A percentile compares a stretch with the other conserved stretches of the same genome.
Conservation (phyloP, 2,113 vertebrate species). For the Ancistrus triradiatus region DNA sequence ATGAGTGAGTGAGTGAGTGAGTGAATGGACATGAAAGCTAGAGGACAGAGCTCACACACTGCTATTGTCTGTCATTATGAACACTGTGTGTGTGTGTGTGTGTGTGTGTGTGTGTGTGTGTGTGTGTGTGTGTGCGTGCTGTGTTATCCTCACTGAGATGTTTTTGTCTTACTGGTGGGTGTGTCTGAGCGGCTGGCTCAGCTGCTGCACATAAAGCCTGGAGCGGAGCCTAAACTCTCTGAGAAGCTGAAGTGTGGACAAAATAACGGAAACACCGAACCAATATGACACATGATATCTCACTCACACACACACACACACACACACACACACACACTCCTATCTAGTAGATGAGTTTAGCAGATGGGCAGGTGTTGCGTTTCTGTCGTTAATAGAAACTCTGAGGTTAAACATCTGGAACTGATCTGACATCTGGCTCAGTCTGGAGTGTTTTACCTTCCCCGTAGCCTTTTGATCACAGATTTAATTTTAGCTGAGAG, state of each 20-base stretch:
- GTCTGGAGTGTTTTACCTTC: too few relatives aligned
- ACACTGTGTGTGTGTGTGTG: background rate
- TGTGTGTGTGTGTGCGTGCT: slow-evolving; percentile 46
- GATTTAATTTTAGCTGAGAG: too few relatives aligned
- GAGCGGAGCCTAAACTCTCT: background rate
- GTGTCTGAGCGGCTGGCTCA: slow-evolving; percentile 65
- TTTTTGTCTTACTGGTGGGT: slow-evolving; percentile 63
- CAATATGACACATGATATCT: background rate
- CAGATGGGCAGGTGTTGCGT: too few relatives aligned
- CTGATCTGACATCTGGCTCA: too few relatives aligned
- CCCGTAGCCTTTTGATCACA: too few relatives aligned
- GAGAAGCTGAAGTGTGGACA: background rate
- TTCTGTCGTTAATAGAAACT: too few relatives aligned
- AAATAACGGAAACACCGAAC: background rate
- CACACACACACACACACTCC: slow-evolving; percentile 8
- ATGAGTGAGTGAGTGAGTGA: background rate
- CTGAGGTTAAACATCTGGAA: too few relatives aligned
- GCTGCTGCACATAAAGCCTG: slow-evolving; percentile 60
- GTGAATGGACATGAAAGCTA: background rate
- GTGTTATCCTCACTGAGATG: slow-evolving; percentile 68
- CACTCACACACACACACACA: slow-evolving; percentile 28
- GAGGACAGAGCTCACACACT: too few relatives aligned
- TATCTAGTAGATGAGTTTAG: too few relatives aligned
- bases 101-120: background rate
- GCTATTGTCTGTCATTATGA: background rate